phyloP scores from a whole-genome alignment of 2,113 vertebrate genomes.

The Ciconia maguari region DNA sequence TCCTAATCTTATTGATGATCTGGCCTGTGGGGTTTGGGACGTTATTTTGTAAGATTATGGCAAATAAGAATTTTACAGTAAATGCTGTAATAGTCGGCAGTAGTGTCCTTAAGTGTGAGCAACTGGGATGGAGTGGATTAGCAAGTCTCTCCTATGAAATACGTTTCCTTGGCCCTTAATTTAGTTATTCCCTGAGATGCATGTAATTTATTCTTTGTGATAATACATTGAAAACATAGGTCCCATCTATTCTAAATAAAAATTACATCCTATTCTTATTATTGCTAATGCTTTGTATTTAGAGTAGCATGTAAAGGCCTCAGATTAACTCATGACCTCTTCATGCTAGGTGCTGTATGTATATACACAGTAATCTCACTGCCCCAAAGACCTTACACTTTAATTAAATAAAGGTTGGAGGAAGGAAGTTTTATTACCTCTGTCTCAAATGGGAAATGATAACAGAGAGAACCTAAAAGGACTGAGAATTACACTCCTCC shows the following conservation, averaged over 20 bases:
- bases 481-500: slow-evolving; percentile 38
- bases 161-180: background rate
- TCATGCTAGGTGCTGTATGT: background rate
- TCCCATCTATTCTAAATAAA: slow-evolving; percentile 27
- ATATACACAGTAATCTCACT: background rate
- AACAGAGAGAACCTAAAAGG: slow-evolving; percentile 56
- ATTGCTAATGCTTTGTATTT: slow-evolving; percentile 21
- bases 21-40: background rate
- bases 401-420: slow-evolving; percentile 56
- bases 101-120: background rate
- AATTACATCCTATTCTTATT: slow-evolving; percentile 23
- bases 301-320: slow-evolving; percentile 13
- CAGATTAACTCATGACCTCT: slow-evolving; percentile 9
- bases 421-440: slow-evolving; percentile 64
- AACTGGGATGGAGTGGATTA: background rate
- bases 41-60: background rate
- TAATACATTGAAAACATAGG: background rate
- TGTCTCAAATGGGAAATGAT: slow-evolving; percentile 61
- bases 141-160: background rate
- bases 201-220: slow-evolving; percentile 4
- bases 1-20: background rate
- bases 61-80: background rate
- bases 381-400: slow-evolving; percentile 44
- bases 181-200: slow-evolving; percentile 5
- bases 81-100: background rate